Percentiles rank a stretch among this genome's conserved stretches.
Evolutionary conservation across 1,140 invertebrate species (phyloP).

Genomic region (Dendrolimus punctatus): DNA sequence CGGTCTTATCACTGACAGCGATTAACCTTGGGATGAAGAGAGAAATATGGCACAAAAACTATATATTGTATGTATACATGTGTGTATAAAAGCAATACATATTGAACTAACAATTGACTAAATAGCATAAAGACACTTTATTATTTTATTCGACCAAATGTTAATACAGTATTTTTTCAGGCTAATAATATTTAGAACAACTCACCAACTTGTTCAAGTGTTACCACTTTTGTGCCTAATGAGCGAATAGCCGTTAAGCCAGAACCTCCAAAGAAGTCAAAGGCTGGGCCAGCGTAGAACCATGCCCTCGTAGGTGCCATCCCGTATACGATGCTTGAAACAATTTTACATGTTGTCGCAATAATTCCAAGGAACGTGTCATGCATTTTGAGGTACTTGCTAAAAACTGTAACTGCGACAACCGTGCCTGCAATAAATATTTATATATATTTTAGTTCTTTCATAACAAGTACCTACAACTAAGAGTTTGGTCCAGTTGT

Average conservation of each 20-base stretch:
- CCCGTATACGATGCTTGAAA: constrained; percentile 48
- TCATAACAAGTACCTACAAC: too few species aligned
- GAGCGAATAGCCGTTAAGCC: constrained; percentile 71
- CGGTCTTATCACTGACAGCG: too few species aligned
- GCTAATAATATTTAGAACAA: not conserved
- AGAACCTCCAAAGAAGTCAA: constrained; percentile 72
- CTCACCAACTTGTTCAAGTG: constrained; percentile 66
- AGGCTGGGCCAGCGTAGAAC: constrained; percentile 57
- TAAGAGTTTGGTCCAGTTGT: too few species aligned
- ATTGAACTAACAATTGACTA: too few species aligned
- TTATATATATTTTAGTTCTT: not conserved
- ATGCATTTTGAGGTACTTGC: constrained; percentile 54
- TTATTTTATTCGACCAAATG: too few species aligned
- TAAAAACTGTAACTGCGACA: constrained; percentile 56
- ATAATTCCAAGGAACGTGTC: constrained; percentile 57
- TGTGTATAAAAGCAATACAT: too few species aligned
- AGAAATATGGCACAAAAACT: too few species aligned
- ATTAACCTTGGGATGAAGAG: too few species aligned
- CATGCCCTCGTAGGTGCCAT: constrained; percentile 48
- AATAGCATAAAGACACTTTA: too few species aligned
- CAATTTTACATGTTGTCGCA: constrained; percentile 50
- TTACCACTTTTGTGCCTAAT: constrained; percentile 73
- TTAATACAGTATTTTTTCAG: too few species aligned
- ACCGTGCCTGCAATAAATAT: constrained; percentile 46
- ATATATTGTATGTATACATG: too few species aligned